Evolutionary conservation across 2,113 vertebrate species (phyloP).

Genomic region (Pan paniscus): DNA sequence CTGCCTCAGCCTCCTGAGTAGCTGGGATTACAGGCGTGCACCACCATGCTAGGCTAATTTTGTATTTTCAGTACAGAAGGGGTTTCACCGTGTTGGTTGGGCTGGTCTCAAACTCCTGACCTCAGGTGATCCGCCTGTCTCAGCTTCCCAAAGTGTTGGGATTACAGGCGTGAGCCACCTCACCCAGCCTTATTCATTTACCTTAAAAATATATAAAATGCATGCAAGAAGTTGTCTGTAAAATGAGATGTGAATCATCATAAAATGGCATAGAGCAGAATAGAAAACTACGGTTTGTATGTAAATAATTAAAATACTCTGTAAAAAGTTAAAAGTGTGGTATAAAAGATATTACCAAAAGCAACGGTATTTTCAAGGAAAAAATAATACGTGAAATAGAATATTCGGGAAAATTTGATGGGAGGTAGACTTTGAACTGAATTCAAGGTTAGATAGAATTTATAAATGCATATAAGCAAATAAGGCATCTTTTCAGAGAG

Average conservation of each 20-base stretch:
- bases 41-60: too few species aligned
- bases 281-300: background rate
- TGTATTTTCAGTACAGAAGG: too few species aligned
- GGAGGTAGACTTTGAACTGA: background rate
- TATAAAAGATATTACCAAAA: background rate
- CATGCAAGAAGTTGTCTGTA: background rate
- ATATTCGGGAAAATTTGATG: background rate
- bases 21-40: too few species aligned
- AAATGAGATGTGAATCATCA: background rate
- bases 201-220: background rate
- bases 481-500: background rate
- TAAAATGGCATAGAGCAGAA: background rate
- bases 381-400: background rate
- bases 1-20: too few species aligned
- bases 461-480: background rate
- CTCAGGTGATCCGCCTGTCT: too few species aligned
- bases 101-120: too few species aligned
- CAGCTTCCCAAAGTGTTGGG: too few species aligned
- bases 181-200: background rate
- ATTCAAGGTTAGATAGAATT: background rate
- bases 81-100: too few species aligned
- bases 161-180: too few species aligned
- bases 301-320: constrained; percentile 8
- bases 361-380: background rate
- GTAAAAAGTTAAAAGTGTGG: background rate